Evolutionary conservation across 2,113 vertebrate genomes (phyloP).

Genomic region (Nycticryphes semicollaris): DNA sequence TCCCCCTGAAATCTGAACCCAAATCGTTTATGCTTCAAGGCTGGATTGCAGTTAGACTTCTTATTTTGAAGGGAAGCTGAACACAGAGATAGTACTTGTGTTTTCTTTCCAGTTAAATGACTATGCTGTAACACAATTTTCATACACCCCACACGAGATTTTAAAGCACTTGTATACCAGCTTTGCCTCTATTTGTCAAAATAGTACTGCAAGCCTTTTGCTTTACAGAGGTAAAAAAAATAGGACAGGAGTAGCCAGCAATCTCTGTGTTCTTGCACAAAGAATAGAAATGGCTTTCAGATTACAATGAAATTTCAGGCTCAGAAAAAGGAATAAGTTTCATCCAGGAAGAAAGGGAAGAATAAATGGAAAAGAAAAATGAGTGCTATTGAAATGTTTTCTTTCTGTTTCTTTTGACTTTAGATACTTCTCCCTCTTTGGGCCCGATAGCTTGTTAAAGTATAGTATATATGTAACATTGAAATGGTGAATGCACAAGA

Average conservation of each 20-base stretch:
- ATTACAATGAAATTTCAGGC: constrained; percentile 11
- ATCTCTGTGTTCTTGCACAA: constrained; percentile 5
- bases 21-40: not conserved
- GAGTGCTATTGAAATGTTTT: not conserved
- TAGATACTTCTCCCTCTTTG: not conserved
- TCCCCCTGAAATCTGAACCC: not conserved
- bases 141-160: not conserved
- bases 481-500: not conserved
- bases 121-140: not conserved
- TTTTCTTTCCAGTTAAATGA: not conserved
- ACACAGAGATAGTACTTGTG: not conserved
- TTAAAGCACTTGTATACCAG: not conserved
- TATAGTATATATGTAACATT: not conserved
- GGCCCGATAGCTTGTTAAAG: not conserved
- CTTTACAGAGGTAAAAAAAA: not conserved
- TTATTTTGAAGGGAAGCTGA: not conserved
- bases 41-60: not conserved
- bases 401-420: not conserved
- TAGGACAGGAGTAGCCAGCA: not conserved
- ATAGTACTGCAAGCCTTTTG: constrained; percentile 4
- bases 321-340: not conserved
- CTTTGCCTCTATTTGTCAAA: not conserved
- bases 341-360: not conserved
- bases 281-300: not conserved
- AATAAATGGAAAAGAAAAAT: not conserved